Base-by-base conservation (phyloP, 2,797 vertebrate species). In the Craterocephalus amniculus region DNA sequence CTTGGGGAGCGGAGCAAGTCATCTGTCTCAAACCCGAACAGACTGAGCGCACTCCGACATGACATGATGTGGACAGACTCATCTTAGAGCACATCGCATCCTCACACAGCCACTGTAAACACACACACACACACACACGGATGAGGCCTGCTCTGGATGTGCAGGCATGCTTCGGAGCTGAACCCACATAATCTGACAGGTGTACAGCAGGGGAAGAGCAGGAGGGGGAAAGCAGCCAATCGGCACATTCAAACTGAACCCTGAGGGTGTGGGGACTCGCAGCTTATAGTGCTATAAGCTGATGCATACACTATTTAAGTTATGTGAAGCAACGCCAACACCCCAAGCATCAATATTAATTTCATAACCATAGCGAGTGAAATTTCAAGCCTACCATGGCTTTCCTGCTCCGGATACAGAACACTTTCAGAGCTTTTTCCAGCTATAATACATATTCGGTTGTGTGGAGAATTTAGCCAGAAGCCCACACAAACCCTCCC, bases 1-100 rank as follows among this genome's bases (percentile, higher is more conserved):
- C 90, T 84, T 79, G 84, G 89, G 91, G 91, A 92, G 69, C 76
- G 10, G 73, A 89, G 83, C 84, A 83, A 91, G 89, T 93, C 91
- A 90, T 93, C 90, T 86, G 89, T 92, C 91, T 92, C 89, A 90
- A 89, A 90, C 86, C 80, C 8, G 77, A 92, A 88, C 86, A 92
- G 89, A 91, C 89, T 89, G 88, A 86, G 85, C 85, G 29, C 82
- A 64, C 88, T 90, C 76, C 84, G 70, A 86, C 87, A 75, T 91
- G 89, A 92, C 89, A 90, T 74, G 86, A 88, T 83, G 87, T 64
- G 89, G 85, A 86, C 84, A 85, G 81, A 88, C 80, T 85, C 88
- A 83, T 90, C 87, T 83, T 78, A 61, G 74, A 85, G 79, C 80
- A 67, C 76, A 83, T 74, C 29, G 36, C 86, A 79, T 87, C 79